Conservation (phyloP, 53 echinoderm and acorn worm species). For the Paracentrotus lividus region DNA sequence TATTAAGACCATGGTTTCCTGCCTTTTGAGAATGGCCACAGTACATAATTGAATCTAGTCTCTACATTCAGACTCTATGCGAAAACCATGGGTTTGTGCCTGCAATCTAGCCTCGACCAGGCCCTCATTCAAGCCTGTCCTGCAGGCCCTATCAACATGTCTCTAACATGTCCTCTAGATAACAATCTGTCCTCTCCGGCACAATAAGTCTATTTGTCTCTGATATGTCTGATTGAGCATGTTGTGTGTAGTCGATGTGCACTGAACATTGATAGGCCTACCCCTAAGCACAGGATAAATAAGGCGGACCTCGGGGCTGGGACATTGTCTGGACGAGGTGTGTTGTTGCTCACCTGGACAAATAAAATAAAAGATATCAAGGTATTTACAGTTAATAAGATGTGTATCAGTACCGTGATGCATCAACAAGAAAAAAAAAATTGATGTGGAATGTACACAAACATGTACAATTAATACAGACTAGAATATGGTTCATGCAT, state of each 20-base stretch:
- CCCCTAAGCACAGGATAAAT: conserved; percentile 51
- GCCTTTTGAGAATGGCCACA: too few species aligned
- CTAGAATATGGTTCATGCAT: too few species aligned
- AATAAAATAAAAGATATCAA: not conserved
- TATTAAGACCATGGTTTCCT: too few species aligned
- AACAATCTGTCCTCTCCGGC: not conserved
- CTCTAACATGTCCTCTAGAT: conserved; percentile 3
- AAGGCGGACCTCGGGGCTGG: conserved; percentile 62
- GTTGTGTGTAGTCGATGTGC: conserved; percentile 49
- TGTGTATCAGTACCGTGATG: too few species aligned
- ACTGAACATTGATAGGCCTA: conserved; percentile 55
- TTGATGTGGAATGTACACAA: too few species aligned
- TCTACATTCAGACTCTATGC: too few species aligned
- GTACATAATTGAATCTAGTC: too few species aligned
- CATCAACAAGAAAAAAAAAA: too few species aligned
- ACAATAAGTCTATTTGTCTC: conserved; percentile 9
- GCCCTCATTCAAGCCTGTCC: not conserved
- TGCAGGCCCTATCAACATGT: conserved; percentile 5
- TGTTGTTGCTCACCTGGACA: conserved; percentile 35
- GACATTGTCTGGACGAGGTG: not conserved
- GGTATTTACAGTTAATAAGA: too few species aligned
- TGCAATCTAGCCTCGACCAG: not conserved
- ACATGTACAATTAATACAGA: too few species aligned
- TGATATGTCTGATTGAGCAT: conserved; percentile 37
- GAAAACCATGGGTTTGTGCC: too few species aligned